phyloP scores from a whole-genome alignment of 2,113 vertebrate species.

The Anguilla japonica region DNA sequence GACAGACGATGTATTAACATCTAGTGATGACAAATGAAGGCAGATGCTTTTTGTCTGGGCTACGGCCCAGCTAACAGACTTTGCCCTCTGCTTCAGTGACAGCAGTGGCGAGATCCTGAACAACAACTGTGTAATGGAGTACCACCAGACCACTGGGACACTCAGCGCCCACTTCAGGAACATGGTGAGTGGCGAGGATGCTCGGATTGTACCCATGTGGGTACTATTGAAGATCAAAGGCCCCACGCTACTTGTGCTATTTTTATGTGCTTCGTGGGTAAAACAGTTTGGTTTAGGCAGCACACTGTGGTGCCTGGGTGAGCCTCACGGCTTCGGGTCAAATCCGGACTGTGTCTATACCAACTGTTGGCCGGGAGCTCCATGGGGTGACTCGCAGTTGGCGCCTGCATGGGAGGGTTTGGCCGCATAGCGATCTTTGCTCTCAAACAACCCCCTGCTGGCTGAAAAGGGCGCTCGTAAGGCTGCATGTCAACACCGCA shows the following conservation, averaged over 20 bases:
- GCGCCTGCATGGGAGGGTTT: no score
- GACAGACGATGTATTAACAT: not conserved
- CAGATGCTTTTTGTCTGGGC: not conserved
- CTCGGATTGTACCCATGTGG: not conserved
- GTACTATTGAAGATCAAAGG: not conserved
- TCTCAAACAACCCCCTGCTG: no score
- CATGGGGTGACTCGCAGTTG: no score
- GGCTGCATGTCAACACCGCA: no score
- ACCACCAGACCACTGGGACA: conserved; percentile 91
- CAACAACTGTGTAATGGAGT: conserved; percentile 97
- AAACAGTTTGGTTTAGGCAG: no score
- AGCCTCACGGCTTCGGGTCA: no score
- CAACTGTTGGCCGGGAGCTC: no score
- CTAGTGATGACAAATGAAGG: not conserved
- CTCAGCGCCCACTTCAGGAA: conserved; percentile 95
- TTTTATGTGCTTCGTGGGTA: not conserved
- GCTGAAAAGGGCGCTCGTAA: no score
- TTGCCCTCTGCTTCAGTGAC: conserved; percentile 69
- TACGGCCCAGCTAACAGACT: not conserved
- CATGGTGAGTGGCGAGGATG: conserved; percentile 76
- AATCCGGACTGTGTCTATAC: no score
- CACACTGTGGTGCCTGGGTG: no score
- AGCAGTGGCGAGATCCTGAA: conserved; percentile 94
- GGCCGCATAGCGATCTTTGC: no score
- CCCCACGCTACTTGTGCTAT: no score